Evolutionary conservation across 2,797 vertebrate species (phyloP), one percentile per base, ranked within the genome.

Genomic region (Caiman crocodilus): DNA sequence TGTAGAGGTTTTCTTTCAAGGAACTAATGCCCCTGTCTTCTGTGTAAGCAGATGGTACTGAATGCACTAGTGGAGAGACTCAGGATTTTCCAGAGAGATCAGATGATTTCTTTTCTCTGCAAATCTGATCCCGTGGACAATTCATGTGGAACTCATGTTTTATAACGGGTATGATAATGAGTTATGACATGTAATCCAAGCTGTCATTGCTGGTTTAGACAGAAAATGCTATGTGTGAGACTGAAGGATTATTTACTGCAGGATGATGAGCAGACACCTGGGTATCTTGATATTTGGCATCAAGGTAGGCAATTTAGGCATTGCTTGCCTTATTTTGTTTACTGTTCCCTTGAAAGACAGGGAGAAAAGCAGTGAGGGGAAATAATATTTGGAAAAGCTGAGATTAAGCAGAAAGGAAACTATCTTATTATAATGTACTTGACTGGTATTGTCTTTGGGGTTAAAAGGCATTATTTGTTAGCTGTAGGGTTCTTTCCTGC

Each of bases 331-430:
- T 42, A 3, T 23, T 85, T 61, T 18, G 26, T n/a, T 16, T 16
- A 9, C 42, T 55, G 9, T 59, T 11, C 21, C 18, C 23, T 28
- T 60, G 25, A 26, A 61, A 26, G 55, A 26, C 4, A 1, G 17
- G 42, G 28, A 26, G n/a, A 32, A 76, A 78, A 26, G 20, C 15
- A 32, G 65, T 16, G 13, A 6, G 20, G 18, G 26, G 28, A 71
- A 73, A 2, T 5, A 3, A 20, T 0, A 5, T 8, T 8, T 5
- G 5, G 14, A 26, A 13, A 18, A 6, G 12, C 0, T 0, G 12
- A 7, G 1, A 6, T 14, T 30, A 6, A 10, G 2, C 16, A 32
- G 15, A 32, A 42, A 3, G 1, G 25, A 28, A 56, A 2, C 7
- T 26, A 6, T 2, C 13, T 50, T 17, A 1, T 42, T 64, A 17